Percentiles rank a stretch among this genome's conserved stretches.
Conservation (phyloP, 2,888 invertebrate genomes). For the Leucophenga montana region DNA sequence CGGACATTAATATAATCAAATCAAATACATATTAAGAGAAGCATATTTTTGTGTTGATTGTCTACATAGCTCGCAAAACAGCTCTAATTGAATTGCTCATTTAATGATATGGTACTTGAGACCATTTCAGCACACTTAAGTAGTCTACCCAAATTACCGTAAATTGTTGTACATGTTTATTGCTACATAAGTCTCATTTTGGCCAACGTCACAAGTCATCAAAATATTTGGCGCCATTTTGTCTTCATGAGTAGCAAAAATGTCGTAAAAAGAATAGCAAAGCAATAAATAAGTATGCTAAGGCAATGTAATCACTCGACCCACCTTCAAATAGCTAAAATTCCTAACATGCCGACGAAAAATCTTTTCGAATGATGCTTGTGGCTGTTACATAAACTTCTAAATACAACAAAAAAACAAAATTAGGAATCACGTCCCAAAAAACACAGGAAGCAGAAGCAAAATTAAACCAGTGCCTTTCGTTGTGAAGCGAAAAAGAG, state of each 20-base stretch:
- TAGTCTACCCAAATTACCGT: too few species aligned
- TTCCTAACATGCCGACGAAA: background rate
- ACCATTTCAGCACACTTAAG: too few species aligned
- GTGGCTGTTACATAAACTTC: background rate
- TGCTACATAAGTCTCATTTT: background rate
- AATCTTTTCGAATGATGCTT: background rate
- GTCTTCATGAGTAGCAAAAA: conserved; percentile 3
- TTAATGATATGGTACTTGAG: too few species aligned
- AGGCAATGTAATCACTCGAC: background rate
- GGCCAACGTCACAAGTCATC: background rate
- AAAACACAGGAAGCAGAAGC: background rate
- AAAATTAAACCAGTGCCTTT: too few species aligned
- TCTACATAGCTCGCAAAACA: too few species aligned
- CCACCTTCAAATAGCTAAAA: background rate
- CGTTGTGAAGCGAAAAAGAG: background rate
- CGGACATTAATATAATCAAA: too few species aligned
- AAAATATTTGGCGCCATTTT: conserved; percentile 15
- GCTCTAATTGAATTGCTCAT: too few species aligned
- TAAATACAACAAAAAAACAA: background rate
- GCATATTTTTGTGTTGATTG: too few species aligned
- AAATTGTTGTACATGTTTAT: too few species aligned
- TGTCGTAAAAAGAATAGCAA: background rate
- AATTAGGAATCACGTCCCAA: conserved; percentile 3
- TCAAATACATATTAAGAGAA: too few species aligned
- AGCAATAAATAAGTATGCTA: conserved; percentile 2